Evolutionary conservation across 2,797 vertebrate species (phyloP), one percentile per base, ranked within the genome.

Genomic region (Enteromius thamalakanensis): DNA sequence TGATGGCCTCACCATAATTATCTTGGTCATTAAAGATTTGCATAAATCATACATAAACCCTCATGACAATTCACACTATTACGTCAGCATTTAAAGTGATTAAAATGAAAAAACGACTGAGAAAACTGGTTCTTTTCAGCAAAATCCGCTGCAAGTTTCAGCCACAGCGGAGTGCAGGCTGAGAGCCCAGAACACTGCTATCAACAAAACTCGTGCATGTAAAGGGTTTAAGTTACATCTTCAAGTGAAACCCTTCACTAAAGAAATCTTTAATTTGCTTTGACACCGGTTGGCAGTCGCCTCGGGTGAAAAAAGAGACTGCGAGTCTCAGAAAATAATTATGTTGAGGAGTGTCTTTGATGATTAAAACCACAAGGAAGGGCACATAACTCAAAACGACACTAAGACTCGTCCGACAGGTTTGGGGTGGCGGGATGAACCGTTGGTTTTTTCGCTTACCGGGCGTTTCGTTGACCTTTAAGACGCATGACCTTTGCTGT

Each of bases 241-340:
- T 23, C 5, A 53, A 53, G 51, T 37, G 12, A 79, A 51, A 60
- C 19, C 34, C 40, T 51, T 79, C 9, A 69, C 26, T 78, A 60
- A 67, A 68, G 7, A 67, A 0, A 1, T 23, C 17, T 75, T 80
- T 69, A 49, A 85, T 81, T 14, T 72, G 37, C 34, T 76, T 76
- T 70, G 81, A 84, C 86, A 79, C 76, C 68, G 79, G 81, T 81
- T 60, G 23, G 9, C 55, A 77, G 83, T 23, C n/a, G 74, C 87
- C 86, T 62, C 17, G 23, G 83, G 89, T 76, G 77, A 83, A 75
- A 76, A 68, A 19, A 76, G 69, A 58, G n/a, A 45, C 60, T 65
- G 10, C 15, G 60, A 78, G 26, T 82, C 65, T 80, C 19, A 82
- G 79, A 82, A 91, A 94, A 92, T 86, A 87, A 91, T 93, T 94